phyloP scores from a whole-genome alignment of 2,797 vertebrate genomes.

The Chaunax sp. region DNA sequence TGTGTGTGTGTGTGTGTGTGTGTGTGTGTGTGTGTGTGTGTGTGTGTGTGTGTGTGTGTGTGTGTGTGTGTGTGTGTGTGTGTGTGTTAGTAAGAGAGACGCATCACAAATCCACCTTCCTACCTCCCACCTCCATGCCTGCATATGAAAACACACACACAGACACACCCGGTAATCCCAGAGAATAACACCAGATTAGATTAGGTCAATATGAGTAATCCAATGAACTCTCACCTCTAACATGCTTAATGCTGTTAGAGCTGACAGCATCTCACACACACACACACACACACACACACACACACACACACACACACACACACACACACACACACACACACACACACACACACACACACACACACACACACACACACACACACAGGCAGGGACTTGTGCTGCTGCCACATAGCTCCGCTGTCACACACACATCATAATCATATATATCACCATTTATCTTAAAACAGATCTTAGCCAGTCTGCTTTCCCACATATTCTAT shows the following conservation, averaged over 20 bases:
- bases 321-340: no score
- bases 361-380: constrained; percentile 11
- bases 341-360: constrained; percentile 16
- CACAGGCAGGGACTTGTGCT: background rate
- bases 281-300: background rate
- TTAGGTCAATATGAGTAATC: constrained; percentile 65
- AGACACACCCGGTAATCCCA: constrained; percentile 51
- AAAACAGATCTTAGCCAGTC: constrained; percentile 10
- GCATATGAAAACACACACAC: constrained; percentile 9
- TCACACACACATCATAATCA: background rate
- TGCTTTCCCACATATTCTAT: constrained; percentile 17
- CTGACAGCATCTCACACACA: constrained; percentile 36
- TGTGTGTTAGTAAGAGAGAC: no score
- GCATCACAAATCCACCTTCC: background rate
- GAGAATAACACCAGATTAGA: constrained; percentile 55
- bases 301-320: no score
- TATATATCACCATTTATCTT: constrained; percentile 18
- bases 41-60: no score
- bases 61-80: no score
- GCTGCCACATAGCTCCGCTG: constrained; percentile 17
- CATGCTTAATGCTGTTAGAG: constrained; percentile 55
- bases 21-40: no score
- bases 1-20: no score
- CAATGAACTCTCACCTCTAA: constrained; percentile 69
- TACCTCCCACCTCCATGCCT: background rate